These are phyloP conservation scores for Cataglyphis cursor DNA, from an alignment of 2,888 invertebrate species.

Conservation along the genomic window DNA sequence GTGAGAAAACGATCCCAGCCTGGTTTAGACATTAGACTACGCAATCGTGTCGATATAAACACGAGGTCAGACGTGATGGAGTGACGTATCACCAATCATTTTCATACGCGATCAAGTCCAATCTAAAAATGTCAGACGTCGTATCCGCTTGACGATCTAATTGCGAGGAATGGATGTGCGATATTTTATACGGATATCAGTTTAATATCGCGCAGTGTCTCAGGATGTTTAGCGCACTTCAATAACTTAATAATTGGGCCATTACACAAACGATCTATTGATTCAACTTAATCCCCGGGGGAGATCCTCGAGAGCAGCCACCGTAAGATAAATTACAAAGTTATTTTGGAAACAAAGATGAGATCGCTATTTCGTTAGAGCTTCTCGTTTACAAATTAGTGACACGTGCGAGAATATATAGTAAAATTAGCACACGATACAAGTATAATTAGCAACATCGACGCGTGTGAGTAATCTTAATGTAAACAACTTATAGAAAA, in stretches of 20 bases:
- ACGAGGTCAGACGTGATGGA: constrained; percentile 24
- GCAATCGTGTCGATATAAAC: constrained; percentile 35
- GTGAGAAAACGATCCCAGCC: constrained; percentile 31
- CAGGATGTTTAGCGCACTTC: constrained; percentile 18
- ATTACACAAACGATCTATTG: constrained; percentile 69
- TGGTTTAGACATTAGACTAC: constrained; percentile 25
- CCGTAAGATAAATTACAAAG: constrained; percentile 40
- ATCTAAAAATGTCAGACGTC: constrained; percentile 49
- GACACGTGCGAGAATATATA: not conserved
- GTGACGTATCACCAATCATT: constrained; percentile 20
- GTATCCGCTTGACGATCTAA: constrained; percentile 25
- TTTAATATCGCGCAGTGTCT: not conserved
- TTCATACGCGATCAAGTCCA: constrained; percentile 25
- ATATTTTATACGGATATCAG: constrained; percentile 12
- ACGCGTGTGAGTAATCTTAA: not conserved
- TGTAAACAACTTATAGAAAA: constrained; percentile 17
- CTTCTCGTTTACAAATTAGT: constrained; percentile 28
- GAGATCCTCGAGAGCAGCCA: constrained; percentile 44
- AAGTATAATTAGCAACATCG: constrained; percentile 25
- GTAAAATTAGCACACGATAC: constrained; percentile 32
- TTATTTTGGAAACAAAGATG: constrained; percentile 25
- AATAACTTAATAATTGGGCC: constrained; percentile 75
- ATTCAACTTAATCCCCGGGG: constrained; percentile 68
- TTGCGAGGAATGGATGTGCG: constrained; percentile 20
- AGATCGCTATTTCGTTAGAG: constrained; percentile 42